A percentile compares a stretch with the other conserved stretches of the same genome.
These are phyloP conservation scores for Suncus etruscus DNA, from an alignment of 2,113 vertebrate species.

Conservation along the genomic window DNA sequence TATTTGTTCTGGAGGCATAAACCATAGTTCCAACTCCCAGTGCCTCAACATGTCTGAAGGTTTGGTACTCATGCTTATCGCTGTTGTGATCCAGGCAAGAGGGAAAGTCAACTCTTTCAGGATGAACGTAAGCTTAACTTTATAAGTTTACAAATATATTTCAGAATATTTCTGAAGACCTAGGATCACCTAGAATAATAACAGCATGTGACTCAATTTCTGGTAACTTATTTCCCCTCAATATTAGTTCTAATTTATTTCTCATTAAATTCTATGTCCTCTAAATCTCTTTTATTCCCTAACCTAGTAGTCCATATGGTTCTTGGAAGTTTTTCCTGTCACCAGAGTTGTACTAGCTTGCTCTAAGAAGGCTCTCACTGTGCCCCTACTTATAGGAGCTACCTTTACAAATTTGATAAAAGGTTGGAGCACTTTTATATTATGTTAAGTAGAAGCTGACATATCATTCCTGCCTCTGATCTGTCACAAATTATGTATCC, in stretches of 20 bases:
- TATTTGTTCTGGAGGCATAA: too few species aligned
- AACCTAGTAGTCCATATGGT: background rate
- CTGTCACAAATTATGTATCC: background rate
- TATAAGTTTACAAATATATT: background rate
- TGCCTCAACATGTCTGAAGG: too few species aligned
- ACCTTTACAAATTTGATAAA: background rate
- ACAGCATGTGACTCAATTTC: background rate
- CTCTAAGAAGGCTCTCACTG: background rate
- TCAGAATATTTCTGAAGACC: background rate
- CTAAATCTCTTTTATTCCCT: conserved; percentile 6
- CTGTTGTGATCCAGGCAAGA: too few species aligned
- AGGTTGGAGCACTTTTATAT: background rate
- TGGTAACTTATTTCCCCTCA: background rate
- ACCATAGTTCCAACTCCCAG: too few species aligned
- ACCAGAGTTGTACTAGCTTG: background rate
- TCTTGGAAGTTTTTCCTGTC: background rate
- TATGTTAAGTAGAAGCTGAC: background rate
- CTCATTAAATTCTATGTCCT: background rate
- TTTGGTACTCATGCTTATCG: too few species aligned
- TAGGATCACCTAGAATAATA: background rate
- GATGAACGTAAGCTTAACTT: background rate
- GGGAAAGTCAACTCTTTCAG: background rate
- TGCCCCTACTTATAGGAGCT: background rate
- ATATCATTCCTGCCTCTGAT: background rate
- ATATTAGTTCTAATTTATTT: conserved; percentile 11